These are phyloP conservation scores for Sinopyrophorus schimmeli DNA, from an alignment of 2,888 invertebrate species.

Conservation along the genomic window DNA sequence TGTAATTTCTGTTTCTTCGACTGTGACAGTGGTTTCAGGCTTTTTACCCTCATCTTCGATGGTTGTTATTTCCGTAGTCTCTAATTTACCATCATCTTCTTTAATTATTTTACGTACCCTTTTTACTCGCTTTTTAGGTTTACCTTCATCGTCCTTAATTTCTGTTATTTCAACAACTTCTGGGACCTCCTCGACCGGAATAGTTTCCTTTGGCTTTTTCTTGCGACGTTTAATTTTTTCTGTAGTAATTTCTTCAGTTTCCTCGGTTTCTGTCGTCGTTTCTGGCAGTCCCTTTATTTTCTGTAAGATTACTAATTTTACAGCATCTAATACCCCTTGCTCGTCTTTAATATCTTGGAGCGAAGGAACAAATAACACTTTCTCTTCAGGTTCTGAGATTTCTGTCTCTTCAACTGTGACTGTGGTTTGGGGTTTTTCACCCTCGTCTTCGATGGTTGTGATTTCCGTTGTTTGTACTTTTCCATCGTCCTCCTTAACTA, in stretches of 20 bases:
- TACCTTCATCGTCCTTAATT: conserved; percentile 43
- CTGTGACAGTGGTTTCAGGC: conserved; percentile 44
- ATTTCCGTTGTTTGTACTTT: conserved; percentile 43
- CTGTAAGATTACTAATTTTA: conserved; percentile 32
- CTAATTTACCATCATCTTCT: conserved; percentile 42
- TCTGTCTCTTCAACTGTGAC: conserved; percentile 33
- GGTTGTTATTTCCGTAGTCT: conserved; percentile 42
- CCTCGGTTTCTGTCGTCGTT: conserved; percentile 48
- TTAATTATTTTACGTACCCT: conserved; percentile 52
- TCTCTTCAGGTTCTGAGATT: conserved; percentile 51
- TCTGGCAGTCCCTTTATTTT: conserved; percentile 28
- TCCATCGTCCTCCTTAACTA: conserved; percentile 44
- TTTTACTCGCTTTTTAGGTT: conserved; percentile 43
- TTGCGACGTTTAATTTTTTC: conserved; percentile 38
- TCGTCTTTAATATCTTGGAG: conserved; percentile 24
- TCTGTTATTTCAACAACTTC: conserved; percentile 44
- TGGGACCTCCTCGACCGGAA: conserved; percentile 37
- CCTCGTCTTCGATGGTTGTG: conserved; percentile 46
- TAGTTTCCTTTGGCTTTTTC: conserved; percentile 32
- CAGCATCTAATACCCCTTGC: conserved; percentile 44
- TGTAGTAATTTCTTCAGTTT: conserved; percentile 33
- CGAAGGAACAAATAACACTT: too few species aligned
- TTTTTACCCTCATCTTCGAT: conserved; percentile 46
- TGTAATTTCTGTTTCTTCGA: conserved; percentile 34
- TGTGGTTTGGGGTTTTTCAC: conserved; percentile 51